Percentiles rank a stretch among this genome's conserved stretches.
Evolutionary conservation across 2,888 invertebrate species (phyloP).

Genomic region (Lutraria lutraria): DNA sequence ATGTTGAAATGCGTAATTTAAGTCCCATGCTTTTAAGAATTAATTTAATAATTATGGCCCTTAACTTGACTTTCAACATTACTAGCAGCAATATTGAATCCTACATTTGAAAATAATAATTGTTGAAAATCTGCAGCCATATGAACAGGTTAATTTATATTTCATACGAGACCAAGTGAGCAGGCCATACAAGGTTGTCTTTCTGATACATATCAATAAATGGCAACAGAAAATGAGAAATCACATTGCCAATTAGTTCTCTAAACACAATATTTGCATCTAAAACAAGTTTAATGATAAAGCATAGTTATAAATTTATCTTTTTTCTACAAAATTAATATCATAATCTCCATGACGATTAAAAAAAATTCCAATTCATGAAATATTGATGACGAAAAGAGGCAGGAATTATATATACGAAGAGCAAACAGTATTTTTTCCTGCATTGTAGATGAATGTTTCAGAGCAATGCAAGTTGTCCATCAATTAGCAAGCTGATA

Average conservation of each 20-base stretch:
- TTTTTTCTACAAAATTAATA: neutral
- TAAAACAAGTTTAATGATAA: slow-evolving; percentile 6
- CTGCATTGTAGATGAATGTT: neutral
- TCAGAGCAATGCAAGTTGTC: slow-evolving; percentile 7
- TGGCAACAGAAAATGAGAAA: neutral
- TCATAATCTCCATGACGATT: neutral
- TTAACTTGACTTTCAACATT: neutral
- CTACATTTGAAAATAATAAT: neutral
- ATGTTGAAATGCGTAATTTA: no score
- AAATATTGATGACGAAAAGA: slow-evolving; percentile 15
- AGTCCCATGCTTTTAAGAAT: neutral
- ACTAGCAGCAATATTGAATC: neutral
- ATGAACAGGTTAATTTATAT: neutral
- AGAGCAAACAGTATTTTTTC: neutral
- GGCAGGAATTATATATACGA: slow-evolving; percentile 21
- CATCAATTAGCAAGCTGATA: slow-evolving; percentile 37
- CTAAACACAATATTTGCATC: neutral
- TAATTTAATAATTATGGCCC: neutral
- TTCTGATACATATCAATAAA: neutral
- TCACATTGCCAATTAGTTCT: neutral
- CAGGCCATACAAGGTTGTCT: no score
- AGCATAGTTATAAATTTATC: neutral
- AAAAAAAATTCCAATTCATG: neutral
- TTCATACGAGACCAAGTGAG: no score
- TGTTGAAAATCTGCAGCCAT: neutral